Percentiles rank a stretch among this genome's conserved stretches.
These are phyloP conservation scores for Myioborus miniatus DNA, from an alignment of 2,797 vertebrate genomes.

Conservation along the genomic window DNA sequence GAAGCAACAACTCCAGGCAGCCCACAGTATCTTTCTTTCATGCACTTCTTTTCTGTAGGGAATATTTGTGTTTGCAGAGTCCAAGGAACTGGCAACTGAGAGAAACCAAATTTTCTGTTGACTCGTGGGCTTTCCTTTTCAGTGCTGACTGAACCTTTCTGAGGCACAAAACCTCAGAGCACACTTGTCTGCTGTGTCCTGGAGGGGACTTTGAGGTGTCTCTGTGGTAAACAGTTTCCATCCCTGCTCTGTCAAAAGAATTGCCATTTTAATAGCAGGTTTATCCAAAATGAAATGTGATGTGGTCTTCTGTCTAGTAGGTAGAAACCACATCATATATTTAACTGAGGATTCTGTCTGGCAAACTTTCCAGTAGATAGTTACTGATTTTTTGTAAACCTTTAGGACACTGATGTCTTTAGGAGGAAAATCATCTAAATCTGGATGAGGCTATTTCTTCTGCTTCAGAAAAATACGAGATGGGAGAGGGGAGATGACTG, in stretches of 20 bases:
- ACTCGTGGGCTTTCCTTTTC: conserved; percentile 7
- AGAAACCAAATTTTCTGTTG: conserved; percentile 46
- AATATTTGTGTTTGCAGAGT: conserved; percentile 40
- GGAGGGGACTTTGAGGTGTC: neutral
- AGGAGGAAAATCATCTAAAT: neutral
- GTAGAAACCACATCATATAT: neutral
- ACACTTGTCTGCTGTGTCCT: neutral
- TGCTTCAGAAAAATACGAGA: neutral
- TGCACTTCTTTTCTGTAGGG: neutral
- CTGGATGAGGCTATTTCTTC: neutral
- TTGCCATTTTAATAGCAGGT: neutral
- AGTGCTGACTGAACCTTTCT: neutral
- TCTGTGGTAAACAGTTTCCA: neutral
- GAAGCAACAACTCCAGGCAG: neutral
- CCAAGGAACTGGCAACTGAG: neutral
- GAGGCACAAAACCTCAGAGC: neutral
- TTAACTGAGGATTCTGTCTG: neutral
- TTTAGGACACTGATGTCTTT: neutral
- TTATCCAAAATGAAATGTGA: neutral
- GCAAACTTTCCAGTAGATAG: neutral
- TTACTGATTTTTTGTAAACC: neutral
- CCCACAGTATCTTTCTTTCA: conserved; percentile 42
- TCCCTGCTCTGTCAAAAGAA: neutral
- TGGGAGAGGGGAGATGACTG: neutral
- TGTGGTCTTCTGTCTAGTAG: neutral